A percentile compares a stretch with the other conserved stretches of the same genome.
Evolutionary conservation across 2,113 vertebrate species (phyloP).

Genomic region (Cricetomys ansorgei): DNA sequence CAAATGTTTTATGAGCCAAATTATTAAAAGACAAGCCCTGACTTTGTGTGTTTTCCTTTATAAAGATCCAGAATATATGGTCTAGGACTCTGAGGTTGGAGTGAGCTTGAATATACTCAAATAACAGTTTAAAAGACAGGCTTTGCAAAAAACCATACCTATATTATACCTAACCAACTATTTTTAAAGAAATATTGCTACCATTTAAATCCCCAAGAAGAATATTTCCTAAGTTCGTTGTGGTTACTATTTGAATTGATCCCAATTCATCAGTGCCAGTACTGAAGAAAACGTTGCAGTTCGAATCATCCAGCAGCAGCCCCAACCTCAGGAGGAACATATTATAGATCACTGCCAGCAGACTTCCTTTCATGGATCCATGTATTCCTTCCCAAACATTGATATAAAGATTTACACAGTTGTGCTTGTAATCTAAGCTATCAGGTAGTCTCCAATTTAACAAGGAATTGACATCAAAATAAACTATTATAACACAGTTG

Average conservation of each 20-base stretch:
- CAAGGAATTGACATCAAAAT: neutral
- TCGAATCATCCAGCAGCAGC: neutral
- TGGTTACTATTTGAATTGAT: conserved; percentile 8
- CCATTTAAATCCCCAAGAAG: conserved; percentile 17
- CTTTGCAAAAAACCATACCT: neutral
- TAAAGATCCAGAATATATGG: neutral
- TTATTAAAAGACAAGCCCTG: conserved; percentile 49
- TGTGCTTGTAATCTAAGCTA: neutral
- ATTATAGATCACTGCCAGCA: neutral
- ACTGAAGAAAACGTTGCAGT: neutral
- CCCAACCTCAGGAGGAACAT: neutral
- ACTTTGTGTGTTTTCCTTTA: neutral
- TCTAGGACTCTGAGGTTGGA: neutral
- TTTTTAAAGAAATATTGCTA: neutral
- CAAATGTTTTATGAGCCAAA: conserved; percentile 36
- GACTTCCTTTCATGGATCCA: neutral
- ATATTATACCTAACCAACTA: neutral
- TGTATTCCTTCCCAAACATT: neutral
- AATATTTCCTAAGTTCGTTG: neutral
- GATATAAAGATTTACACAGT: neutral
- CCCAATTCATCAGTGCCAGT: neutral
- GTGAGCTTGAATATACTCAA: neutral
- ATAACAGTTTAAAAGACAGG: neutral
- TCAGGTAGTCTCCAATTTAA: neutral
- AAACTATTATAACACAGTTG: conserved; percentile 24